phyloP scores from a whole-genome alignment of 1,140 invertebrate genomes.

The Drosophila hydei region DNA sequence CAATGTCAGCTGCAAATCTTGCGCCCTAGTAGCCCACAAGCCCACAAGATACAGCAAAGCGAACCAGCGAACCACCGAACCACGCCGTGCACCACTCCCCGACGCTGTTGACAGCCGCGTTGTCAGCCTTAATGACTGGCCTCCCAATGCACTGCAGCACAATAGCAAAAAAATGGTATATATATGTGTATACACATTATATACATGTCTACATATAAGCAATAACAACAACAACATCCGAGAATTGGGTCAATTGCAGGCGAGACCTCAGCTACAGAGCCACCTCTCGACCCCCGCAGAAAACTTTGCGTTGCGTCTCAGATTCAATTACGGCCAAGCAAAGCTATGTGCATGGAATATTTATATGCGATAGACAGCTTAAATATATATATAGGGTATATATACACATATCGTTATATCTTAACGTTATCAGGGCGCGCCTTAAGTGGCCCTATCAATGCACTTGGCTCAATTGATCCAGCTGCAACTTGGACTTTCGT shows the following conservation, averaged over 20 bases:
- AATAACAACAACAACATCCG: constrained; percentile 33
- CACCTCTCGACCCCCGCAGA: neutral
- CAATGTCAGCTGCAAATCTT: constrained; percentile 64
- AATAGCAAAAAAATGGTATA: constrained; percentile 26
- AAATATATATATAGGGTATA: constrained; percentile 1
- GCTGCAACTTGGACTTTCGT: constrained; percentile 15
- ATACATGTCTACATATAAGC: neutral
- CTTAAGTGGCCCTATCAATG: constrained; percentile 34
- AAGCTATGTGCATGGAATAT: neutral
- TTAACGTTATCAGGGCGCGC: constrained; percentile 7
- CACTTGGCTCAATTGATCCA: constrained; percentile 30
- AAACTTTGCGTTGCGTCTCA: constrained; percentile 32
- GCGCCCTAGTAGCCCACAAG: constrained; percentile 54
- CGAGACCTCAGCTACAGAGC: constrained; percentile 18
- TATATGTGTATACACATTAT: neutral
- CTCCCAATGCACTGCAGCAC: constrained; percentile 20
- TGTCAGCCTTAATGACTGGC: constrained; percentile 46
- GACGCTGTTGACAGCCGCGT: neutral
- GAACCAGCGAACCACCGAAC: neutral
- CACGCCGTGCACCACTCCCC: neutral
- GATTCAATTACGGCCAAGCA: constrained; percentile 40
- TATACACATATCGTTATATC: constrained; percentile 13
- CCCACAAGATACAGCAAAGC: neutral
- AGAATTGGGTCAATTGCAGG: constrained; percentile 73
- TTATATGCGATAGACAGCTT: neutral